These are phyloP conservation scores for Saccopteryx leptura DNA, from an alignment of 2,113 vertebrate genomes.

Conservation along the genomic window DNA sequence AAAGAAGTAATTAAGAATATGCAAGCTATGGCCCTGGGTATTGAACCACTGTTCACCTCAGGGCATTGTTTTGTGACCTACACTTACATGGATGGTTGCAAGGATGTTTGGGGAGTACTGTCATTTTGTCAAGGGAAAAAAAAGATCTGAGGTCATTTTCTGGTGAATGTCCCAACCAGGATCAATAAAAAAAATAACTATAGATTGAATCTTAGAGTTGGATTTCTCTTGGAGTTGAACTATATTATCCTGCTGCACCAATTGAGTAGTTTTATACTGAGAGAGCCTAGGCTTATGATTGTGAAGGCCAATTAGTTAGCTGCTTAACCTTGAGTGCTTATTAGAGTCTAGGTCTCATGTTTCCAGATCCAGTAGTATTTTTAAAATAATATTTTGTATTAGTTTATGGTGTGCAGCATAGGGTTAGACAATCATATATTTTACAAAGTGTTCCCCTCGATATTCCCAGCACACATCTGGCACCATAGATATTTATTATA, in stretches of 20 bases:
- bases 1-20: not conserved
- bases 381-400: not conserved
- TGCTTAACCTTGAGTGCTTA: not conserved
- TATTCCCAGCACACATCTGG: not conserved
- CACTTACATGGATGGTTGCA: not conserved
- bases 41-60: not conserved
- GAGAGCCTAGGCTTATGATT: not conserved
- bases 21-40: not conserved
- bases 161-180: not conserved
- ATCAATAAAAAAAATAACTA: conserved; percentile 58
- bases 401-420: not conserved
- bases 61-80: not conserved
- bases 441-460: not conserved
- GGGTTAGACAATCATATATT: not conserved
- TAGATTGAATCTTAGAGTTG: not conserved
- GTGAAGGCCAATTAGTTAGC: not conserved
- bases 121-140: conserved; percentile 14
- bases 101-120: not conserved
- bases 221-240: not conserved
- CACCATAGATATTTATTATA: not conserved
- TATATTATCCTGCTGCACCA: not conserved
- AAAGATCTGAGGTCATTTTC: conserved; percentile 43
- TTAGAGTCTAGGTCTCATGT: not conserved
- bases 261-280: not conserved
- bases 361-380: not conserved